These are phyloP conservation scores for Scylla paramamosain DNA, from an alignment of 1,140 invertebrate genomes.

Conservation along the genomic window DNA sequence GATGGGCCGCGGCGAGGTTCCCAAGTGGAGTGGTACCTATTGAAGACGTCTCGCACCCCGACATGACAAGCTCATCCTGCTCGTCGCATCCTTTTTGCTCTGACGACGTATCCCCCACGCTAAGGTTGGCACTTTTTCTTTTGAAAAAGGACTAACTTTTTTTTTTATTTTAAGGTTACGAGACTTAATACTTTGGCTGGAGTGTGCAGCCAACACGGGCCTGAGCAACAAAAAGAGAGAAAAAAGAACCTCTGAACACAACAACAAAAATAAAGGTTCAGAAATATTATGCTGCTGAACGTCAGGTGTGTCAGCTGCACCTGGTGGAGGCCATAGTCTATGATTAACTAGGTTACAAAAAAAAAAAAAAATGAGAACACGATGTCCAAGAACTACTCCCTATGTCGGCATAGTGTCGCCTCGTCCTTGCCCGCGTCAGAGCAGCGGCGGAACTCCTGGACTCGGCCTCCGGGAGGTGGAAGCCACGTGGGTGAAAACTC, in stretches of 20 bases:
- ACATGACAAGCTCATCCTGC: neutral
- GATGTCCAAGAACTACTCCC: neutral
- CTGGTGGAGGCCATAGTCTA: too few species aligned
- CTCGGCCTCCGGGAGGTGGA: neutral
- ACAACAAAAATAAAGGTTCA: neutral
- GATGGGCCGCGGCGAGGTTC: neutral
- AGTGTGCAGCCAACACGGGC: neutral
- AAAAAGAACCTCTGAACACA: neutral
- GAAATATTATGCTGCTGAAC: neutral
- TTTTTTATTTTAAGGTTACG: neutral
- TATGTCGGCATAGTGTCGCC: neutral
- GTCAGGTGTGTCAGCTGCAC: neutral
- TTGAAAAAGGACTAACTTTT: neutral
- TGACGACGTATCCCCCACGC: neutral
- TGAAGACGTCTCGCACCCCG: neutral
- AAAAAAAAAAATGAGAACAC: too few species aligned
- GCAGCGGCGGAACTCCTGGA: neutral
- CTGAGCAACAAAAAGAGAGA: neutral
- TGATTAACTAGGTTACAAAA: neutral
- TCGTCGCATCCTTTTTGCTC: neutral
- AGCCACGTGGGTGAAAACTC: neutral
- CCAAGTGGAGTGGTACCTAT: neutral
- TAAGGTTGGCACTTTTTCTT: neutral
- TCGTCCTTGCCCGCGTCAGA: neutral
- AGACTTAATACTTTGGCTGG: neutral